Evolutionary conservation across 2,797 vertebrate species (phyloP).

Genomic region (Buphagus erythrorhynchus): DNA sequence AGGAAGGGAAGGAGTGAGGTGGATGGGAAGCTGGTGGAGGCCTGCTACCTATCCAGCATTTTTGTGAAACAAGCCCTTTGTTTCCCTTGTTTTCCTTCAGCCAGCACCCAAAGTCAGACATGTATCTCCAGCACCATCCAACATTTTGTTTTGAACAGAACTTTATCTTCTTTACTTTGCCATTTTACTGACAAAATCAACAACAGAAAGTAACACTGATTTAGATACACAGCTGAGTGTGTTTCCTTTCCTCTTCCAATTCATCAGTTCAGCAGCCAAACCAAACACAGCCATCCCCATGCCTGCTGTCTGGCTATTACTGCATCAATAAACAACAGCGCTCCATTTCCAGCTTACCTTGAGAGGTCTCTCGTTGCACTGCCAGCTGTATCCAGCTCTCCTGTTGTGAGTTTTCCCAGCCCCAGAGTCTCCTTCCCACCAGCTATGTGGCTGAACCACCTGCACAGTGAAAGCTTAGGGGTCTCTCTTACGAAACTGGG

Average conservation of each 20-base stretch:
- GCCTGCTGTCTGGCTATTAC: neutral
- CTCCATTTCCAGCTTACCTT: neutral
- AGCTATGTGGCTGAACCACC: neutral
- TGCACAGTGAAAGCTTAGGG: rapidly evolving
- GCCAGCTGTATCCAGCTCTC: neutral
- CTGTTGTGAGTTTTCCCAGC: neutral
- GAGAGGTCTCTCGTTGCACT: neutral
- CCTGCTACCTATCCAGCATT: neutral
- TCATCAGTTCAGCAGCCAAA: neutral
- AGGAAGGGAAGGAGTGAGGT: neutral
- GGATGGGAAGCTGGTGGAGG: neutral
- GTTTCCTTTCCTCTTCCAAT: neutral
- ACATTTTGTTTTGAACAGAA: neutral
- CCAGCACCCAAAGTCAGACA: neutral
- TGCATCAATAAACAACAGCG: neutral
- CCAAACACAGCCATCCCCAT: neutral
- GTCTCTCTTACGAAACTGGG: neutral
- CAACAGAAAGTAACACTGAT: neutral
- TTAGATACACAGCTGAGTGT: neutral
- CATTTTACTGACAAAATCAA: neutral
- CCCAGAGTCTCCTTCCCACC: rapidly evolving
- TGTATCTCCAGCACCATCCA: neutral
- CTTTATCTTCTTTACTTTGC: neutral
- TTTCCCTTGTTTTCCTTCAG: neutral
- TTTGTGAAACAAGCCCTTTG: neutral